phyloP scores from a whole-genome alignment of 1,140 invertebrate species.

The Copidosoma floridanum region DNA sequence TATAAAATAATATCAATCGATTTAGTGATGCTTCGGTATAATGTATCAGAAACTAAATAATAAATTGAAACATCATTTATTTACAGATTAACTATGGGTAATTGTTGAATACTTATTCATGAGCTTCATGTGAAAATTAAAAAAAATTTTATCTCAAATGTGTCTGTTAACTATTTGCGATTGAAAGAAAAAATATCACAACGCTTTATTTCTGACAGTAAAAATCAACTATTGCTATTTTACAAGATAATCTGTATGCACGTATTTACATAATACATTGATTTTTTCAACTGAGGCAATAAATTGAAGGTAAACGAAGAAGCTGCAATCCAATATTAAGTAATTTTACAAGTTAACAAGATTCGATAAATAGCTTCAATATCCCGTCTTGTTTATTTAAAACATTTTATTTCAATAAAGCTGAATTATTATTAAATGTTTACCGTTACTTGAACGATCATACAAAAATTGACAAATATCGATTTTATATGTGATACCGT shows the following conservation, averaged over 20 bases:
- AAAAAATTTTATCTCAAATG: too few species aligned
- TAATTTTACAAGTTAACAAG: constrained; percentile 20
- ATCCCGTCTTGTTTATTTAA: neutral
- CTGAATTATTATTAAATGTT: constrained; percentile 19
- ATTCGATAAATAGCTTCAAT: neutral
- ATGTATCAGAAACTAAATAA: too few species aligned
- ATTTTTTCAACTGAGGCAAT: neutral
- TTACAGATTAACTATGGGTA: too few species aligned
- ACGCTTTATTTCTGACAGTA: too few species aligned
- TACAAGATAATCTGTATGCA: neutral
- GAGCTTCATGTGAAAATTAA: too few species aligned
- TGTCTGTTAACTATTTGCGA: too few species aligned
- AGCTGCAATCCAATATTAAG: constrained; percentile 10
- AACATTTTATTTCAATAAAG: neutral
- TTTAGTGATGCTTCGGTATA: too few species aligned
- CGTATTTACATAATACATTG: neutral
- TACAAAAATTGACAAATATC: constrained; percentile 25
- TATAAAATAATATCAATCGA: too few species aligned
- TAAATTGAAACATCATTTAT: too few species aligned
- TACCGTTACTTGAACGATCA: constrained; percentile 11
- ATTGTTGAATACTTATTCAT: too few species aligned
- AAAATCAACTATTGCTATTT: neutral
- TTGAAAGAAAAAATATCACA: too few species aligned
- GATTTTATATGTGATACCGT: neutral
- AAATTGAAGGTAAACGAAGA: constrained; percentile 1